phyloP scores from a whole-genome alignment of 2,113 vertebrate species.

The Hylia prasina region DNA sequence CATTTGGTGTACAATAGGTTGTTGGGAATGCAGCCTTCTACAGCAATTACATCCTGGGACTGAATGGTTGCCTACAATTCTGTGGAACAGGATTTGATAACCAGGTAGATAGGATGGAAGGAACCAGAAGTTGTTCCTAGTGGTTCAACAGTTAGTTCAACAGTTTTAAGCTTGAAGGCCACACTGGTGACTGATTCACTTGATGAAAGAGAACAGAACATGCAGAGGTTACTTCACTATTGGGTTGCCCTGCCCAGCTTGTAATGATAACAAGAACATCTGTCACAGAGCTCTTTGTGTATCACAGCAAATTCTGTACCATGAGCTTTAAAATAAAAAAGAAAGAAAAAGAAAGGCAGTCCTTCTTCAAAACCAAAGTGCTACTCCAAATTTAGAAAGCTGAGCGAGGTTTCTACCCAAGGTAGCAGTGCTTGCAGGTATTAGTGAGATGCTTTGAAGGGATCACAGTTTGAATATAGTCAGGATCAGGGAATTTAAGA shows the following conservation, averaged over 20 bases:
- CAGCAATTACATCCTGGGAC: neutral
- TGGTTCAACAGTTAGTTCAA: neutral
- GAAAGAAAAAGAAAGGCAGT: neutral
- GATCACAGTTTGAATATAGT: neutral
- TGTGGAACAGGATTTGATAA: neutral
- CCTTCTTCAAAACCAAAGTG: neutral
- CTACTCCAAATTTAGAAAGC: neutral
- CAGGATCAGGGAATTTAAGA: neutral
- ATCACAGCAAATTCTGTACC: neutral
- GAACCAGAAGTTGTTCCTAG: neutral
- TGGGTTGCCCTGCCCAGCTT: neutral
- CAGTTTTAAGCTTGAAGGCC: neutral
- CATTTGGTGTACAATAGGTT: neutral
- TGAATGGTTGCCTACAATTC: neutral
- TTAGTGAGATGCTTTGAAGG: neutral
- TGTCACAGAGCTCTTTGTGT: neutral
- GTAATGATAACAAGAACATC: neutral
- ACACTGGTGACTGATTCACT: neutral
- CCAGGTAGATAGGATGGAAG: neutral
- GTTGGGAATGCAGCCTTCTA: neutral
- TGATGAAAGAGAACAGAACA: neutral
- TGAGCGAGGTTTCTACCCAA: neutral
- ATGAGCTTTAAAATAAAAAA: neutral
- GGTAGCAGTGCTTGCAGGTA: neutral
- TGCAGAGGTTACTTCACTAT: neutral